phyloP scores from a whole-genome alignment of 2,113 vertebrate genomes.

The Sinocyclocheilus anophthalmus region DNA sequence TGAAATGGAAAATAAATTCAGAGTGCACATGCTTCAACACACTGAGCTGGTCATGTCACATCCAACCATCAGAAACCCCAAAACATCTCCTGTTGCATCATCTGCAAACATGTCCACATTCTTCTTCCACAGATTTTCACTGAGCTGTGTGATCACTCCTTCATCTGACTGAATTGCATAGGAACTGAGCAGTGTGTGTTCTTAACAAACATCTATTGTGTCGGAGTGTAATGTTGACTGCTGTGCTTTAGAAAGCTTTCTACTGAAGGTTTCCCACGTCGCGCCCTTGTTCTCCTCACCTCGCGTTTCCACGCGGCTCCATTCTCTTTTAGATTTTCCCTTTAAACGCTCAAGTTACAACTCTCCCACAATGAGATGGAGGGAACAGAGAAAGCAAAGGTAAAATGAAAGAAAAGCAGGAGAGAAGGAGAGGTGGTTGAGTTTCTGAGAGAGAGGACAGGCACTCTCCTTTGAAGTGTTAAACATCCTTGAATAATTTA shows the following conservation, averaged over 20 bases:
- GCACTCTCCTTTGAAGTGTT: slow-evolving; percentile 69
- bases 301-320: not conserved
- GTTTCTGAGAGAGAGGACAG: slow-evolving; percentile 39
- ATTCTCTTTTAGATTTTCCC: not conserved
- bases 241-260: not conserved
- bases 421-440: slow-evolving; percentile 15
- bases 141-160: not conserved
- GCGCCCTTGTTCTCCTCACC: slow-evolving; percentile 6
- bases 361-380: not conserved
- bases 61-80: not conserved
- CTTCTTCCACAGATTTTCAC: not conserved
- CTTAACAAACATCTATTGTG: not conserved
- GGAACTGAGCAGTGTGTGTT: not conserved
- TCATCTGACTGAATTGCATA: not conserved
- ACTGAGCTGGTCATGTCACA: not conserved
- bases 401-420: not conserved
- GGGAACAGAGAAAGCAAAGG: not conserved
- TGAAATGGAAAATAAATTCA: not conserved
- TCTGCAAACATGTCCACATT: not conserved
- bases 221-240: not conserved
- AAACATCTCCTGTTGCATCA: not conserved
- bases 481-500: slow-evolving; percentile 71
- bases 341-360: slow-evolving; percentile 27
- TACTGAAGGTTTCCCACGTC: too few relatives aligned
- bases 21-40: not conserved